Conservation (phyloP, 1,140 invertebrate genomes). For the Phymastichus coffea region DNA sequence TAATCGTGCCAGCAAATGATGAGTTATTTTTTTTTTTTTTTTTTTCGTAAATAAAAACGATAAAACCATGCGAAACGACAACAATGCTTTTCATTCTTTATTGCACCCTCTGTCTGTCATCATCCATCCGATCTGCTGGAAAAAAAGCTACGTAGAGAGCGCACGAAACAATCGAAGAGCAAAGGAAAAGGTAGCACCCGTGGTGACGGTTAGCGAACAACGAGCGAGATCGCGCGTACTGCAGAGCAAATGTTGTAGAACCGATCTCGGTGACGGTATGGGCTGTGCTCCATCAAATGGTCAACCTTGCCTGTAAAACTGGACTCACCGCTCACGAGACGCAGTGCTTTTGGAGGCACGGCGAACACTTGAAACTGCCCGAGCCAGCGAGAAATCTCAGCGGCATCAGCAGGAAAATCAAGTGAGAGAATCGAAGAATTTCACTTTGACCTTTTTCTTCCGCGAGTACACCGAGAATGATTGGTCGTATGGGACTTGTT, state of each 20-base stretch:
- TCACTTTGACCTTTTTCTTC: no score
- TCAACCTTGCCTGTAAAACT: conserved; percentile 49
- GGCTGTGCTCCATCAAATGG: conserved; percentile 47
- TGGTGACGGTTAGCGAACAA: no score
- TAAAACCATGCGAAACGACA: no score
- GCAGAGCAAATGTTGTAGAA: conserved; percentile 41
- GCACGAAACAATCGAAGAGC: not conserved
- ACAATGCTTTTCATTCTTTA: no score
- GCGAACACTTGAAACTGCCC: not conserved
- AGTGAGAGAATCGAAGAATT: conserved; percentile 2
- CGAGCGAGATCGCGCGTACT: no score
- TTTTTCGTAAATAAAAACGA: no score
- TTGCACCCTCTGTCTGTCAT: not conserved
- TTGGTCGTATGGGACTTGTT: no score
- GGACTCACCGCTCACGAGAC: conserved; percentile 34
- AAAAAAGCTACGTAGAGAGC: not conserved
- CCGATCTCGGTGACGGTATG: conserved; percentile 46
- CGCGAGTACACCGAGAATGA: no score
- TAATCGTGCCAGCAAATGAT: no score
- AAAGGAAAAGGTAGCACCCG: not conserved
- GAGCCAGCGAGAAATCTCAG: no score
- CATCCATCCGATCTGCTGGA: not conserved
- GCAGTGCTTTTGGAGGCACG: conserved; percentile 49
- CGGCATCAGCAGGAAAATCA: conserved; percentile 8
- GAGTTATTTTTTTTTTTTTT: no score